Evolutionary conservation across 2,888 invertebrate genomes (phyloP), one percentile per base, ranked within the genome.

Genomic region (Dicyrtoma fusca): DNA sequence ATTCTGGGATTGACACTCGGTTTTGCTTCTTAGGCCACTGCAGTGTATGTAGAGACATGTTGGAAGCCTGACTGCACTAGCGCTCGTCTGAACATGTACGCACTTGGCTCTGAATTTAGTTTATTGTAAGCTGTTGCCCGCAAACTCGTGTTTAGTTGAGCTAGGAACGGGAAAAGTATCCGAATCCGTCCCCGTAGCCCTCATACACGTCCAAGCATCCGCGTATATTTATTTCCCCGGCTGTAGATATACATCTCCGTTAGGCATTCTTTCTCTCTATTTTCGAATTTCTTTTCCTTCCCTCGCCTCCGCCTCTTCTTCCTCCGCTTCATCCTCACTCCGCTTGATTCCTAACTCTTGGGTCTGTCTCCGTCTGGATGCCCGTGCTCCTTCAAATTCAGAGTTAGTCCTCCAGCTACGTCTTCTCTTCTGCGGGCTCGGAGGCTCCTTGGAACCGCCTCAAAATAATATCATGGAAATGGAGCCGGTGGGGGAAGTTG

Each of bases 401-500:
- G n/a, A n/a, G 34, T 34, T 34, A 34, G 34, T 34, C 34, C 34
- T 34, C 3, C 34, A 34, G 34, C 34, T 5, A 34, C n/a, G n/a
- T n/a, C n/a, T n/a, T n/a, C 34, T 34, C 34, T 34, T 34, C 34
- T n/a, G n/a, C n/a, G 34, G 34, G 34, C 8, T 5, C 34, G 34
- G 34, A n/a, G n/a, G 34, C 8, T 49, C 47, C 47, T 65, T 34
- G 19, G 17, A 47, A 23, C 21, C 21, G 53, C 8, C 55, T 61
- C 26, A 26, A 62, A 59, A 45, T 42, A 34, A 57, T 68, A 63
- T 72, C 61, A 68, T 72, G 72, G 63, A 72, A 69, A 69, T 69
- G 62, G 72, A 72, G 69, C 68, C 62, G 45, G 73, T 69, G 73
- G 73, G 69, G 72, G 63, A 68, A 72, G 51, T 64, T 57, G 45